Evolutionary conservation across 2,797 vertebrate genomes (phyloP).

Genomic region (Scyliorhinus canicula): DNA sequence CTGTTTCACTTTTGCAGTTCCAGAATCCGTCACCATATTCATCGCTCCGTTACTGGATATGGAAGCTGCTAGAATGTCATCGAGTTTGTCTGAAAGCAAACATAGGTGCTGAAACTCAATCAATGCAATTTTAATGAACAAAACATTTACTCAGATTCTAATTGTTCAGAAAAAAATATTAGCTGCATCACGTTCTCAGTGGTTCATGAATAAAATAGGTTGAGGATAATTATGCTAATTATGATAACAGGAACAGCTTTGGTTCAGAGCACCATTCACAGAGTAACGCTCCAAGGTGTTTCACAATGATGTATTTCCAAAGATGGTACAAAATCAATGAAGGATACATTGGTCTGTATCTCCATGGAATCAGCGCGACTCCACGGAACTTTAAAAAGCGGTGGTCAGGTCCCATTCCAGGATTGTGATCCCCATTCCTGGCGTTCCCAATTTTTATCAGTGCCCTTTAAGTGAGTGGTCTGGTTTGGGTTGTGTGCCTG

Average conservation of each 20-base stretch:
- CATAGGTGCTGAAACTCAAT: neutral
- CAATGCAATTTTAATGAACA: neutral
- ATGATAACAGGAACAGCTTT: no score
- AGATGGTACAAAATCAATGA: neutral
- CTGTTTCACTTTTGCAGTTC: conserved; percentile 14
- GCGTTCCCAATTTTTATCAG: no score
- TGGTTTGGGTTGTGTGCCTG: no score
- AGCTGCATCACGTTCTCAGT: neutral
- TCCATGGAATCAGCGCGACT: no score
- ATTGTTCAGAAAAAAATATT: neutral
- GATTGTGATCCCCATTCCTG: no score
- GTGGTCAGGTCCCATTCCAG: no score
- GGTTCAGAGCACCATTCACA: neutral
- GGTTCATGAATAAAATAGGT: neutral
- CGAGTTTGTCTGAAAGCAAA: conserved; percentile 9
- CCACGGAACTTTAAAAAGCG: no score
- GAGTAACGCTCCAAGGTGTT: neutral
- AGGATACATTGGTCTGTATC: no score
- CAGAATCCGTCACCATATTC: neutral
- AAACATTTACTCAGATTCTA: neutral
- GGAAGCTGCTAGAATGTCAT: neutral
- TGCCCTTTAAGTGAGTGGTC: no score
- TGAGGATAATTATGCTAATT: neutral
- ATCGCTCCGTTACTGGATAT: neutral
- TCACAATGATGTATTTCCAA: neutral